Conservation (phyloP, 2,888 invertebrate genomes). For the Lymantria monacha region DNA sequence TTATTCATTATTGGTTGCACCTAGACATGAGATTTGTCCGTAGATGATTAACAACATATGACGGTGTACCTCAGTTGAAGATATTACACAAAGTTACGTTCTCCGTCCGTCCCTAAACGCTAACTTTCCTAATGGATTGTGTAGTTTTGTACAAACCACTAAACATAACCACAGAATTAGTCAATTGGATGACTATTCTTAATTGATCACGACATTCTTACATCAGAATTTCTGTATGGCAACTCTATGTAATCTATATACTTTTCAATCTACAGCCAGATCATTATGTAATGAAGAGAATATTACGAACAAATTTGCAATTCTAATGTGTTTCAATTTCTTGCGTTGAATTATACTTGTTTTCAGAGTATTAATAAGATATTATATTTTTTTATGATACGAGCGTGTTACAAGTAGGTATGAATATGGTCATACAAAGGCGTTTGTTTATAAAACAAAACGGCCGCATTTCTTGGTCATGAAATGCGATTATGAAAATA, state of each 20-base stretch:
- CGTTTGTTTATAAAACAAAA: slow-evolving; percentile 75
- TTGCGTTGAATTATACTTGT: slow-evolving; percentile 32
- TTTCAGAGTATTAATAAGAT: slow-evolving; percentile 40
- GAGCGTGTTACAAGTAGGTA: slow-evolving; percentile 52
- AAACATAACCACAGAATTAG: slow-evolving; percentile 69
- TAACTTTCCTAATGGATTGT: slow-evolving; percentile 70
- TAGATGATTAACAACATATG: too few relatives aligned
- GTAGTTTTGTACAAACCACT: slow-evolving; percentile 69
- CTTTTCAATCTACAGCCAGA: slow-evolving; percentile 21
- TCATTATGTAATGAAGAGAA: slow-evolving; percentile 16
- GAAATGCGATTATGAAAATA: slow-evolving; percentile 59
- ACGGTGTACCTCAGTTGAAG: too few relatives aligned
- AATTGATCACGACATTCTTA: slow-evolving; percentile 64
- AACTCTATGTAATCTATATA: slow-evolving; percentile 22
- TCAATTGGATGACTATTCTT: slow-evolving; percentile 55
- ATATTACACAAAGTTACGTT: slow-evolving; percentile 15
- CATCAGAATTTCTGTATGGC: slow-evolving; percentile 28
- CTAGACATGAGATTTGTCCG: too few relatives aligned
- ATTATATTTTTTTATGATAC: slow-evolving; percentile 44
- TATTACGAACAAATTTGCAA: slow-evolving; percentile 34
- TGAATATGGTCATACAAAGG: slow-evolving; percentile 61
- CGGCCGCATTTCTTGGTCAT: slow-evolving; percentile 53
- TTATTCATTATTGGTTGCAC: slow-evolving; percentile 1
- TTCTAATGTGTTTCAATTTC: slow-evolving; percentile 40
- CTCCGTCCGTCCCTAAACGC: slow-evolving; percentile 22